Conservation (phyloP, 2,888 invertebrate genomes). For the Alloscopus bannaensis region DNA sequence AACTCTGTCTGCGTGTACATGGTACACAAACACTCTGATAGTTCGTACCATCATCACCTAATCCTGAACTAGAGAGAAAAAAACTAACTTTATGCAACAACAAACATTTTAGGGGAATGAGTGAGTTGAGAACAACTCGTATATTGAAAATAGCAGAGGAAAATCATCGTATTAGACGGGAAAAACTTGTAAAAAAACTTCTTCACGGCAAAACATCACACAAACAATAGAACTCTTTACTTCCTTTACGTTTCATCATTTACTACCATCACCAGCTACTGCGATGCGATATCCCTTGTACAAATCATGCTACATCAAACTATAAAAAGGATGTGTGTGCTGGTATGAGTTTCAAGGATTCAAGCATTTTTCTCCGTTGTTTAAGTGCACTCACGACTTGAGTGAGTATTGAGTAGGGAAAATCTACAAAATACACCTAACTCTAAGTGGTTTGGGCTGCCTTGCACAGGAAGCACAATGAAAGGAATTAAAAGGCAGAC, state of each 20-base stretch:
- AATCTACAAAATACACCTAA: no score
- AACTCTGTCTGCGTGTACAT: no score
- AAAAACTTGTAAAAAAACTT: slow-evolving; percentile 2
- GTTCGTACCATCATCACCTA: no score
- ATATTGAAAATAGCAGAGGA: neutral
- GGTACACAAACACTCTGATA: no score
- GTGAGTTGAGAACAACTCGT: no score
- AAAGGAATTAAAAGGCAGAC: slow-evolving; percentile 26
- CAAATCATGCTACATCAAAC: no score
- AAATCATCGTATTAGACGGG: slow-evolving; percentile 1
- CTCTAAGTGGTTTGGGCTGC: slow-evolving; percentile 7
- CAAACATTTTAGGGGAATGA: no score
- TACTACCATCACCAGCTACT: slow-evolving; percentile 2
- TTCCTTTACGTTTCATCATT: slow-evolving; percentile 34
- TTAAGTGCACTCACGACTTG: slow-evolving; percentile 7
- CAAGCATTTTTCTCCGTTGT: neutral
- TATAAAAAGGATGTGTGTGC: neutral
- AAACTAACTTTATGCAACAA: no score
- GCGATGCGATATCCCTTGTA: no score
- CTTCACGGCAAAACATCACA: slow-evolving; percentile 33
- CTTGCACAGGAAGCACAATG: slow-evolving; percentile 6
- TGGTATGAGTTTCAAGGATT: neutral
- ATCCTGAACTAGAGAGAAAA: no score
- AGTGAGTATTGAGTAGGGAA: slow-evolving; percentile 4
- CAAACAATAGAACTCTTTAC: slow-evolving; percentile 26